A percentile compares a stretch with the other conserved stretches of the same genome.
Evolutionary conservation across 2,797 vertebrate genomes (phyloP).

Genomic region (Sebastes steindachneri): DNA sequence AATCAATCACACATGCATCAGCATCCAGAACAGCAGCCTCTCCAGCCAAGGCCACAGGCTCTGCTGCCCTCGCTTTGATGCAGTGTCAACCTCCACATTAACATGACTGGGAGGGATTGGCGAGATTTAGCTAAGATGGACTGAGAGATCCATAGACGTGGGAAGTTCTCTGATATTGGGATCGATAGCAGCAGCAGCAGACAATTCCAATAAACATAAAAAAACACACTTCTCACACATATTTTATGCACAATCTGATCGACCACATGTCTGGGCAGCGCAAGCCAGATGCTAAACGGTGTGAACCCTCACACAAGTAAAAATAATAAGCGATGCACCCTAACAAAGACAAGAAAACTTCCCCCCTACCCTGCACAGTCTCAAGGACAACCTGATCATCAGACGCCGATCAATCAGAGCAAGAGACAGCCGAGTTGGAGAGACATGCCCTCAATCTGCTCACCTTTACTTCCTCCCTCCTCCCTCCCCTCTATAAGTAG

Average conservation of each 20-base stretch:
- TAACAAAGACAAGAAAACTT: not conserved
- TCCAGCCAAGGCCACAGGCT: constrained; percentile 50
- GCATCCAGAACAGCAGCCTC: constrained; percentile 47
- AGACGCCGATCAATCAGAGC: constrained; percentile 39
- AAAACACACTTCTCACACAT: not conserved
- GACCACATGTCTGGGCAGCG: not conserved
- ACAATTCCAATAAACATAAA: constrained; percentile 1
- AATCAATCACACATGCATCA: constrained; percentile 75
- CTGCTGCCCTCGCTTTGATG: constrained; percentile 40
- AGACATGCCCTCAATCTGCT: constrained; percentile 27
- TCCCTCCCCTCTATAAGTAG: not conserved
- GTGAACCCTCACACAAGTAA: not conserved
- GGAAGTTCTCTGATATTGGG: constrained; percentile 14
- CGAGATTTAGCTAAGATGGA: constrained; percentile 26
- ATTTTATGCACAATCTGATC: not conserved
- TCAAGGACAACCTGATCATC: constrained; percentile 50
- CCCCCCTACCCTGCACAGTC: not conserved
- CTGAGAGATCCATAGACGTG: constrained; percentile 13
- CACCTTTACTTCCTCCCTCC: constrained; percentile 32
- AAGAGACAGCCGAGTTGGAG: constrained; percentile 25
- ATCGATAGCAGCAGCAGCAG: constrained; percentile 15
- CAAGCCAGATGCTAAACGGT: not conserved
- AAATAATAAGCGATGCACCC: not conserved
- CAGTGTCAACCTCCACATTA: constrained; percentile 31
- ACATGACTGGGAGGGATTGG: constrained; percentile 30